phyloP scores from a whole-genome alignment of 2,113 vertebrate species.

The Pristiophorus japonicus region DNA sequence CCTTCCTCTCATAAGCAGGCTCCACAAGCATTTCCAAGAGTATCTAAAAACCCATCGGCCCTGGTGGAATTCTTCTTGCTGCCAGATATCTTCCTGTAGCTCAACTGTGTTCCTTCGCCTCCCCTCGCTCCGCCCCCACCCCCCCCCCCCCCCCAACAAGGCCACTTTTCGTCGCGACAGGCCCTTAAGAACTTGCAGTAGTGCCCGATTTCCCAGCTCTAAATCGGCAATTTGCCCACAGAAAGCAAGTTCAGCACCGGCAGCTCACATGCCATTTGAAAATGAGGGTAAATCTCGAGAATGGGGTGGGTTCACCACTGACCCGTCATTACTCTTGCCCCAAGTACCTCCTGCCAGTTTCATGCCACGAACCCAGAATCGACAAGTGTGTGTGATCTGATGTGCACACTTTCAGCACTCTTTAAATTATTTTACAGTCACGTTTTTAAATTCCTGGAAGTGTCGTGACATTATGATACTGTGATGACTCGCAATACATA shows the following conservation, averaged over 20 bases:
- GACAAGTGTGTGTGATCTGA: background rate
- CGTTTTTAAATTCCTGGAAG: background rate
- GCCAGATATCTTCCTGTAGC: background rate
- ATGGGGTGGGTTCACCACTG: background rate
- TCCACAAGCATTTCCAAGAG: background rate
- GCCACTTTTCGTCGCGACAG: background rate
- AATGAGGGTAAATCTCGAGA: background rate
- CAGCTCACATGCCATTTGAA: background rate
- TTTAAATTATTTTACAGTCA: background rate
- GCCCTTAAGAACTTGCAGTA: background rate
- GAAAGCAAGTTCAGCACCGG: background rate
- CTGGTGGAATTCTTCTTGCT: background rate
- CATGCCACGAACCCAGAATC: background rate
- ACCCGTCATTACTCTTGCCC: background rate
- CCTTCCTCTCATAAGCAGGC: background rate
- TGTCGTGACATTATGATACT: background rate
- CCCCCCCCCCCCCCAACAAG: too few relatives aligned
- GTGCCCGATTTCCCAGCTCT: background rate
- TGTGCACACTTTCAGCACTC: background rate
- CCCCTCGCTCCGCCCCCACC: too few relatives aligned
- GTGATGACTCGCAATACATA: background rate
- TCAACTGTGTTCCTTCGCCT: background rate
- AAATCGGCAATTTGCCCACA: background rate
- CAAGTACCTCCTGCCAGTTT: background rate
- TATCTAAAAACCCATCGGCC: background rate